Conservation (phyloP, 2,797 vertebrate genomes). For the Lacerta agilis region DNA sequence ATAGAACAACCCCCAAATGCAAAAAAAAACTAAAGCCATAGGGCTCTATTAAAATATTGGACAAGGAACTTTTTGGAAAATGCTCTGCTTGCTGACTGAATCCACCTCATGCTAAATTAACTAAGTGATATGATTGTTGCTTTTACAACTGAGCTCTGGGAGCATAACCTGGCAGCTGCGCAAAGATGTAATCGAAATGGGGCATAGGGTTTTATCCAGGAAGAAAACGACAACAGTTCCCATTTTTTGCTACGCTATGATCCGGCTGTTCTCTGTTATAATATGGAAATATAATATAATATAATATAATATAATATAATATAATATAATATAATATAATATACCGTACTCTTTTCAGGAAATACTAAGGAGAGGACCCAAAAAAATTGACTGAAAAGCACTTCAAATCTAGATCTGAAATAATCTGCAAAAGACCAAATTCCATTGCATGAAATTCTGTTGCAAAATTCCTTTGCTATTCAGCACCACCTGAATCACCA, state of each 20-base stretch:
- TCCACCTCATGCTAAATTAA: neutral
- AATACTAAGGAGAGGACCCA: neutral
- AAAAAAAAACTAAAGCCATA: constrained; percentile 48
- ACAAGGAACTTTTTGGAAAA: neutral
- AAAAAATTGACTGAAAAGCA: neutral
- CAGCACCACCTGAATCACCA: too few species aligned
- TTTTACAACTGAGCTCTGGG: neutral
- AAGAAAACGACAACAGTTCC: neutral
- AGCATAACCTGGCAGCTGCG: neutral
- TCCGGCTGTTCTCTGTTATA: neutral
- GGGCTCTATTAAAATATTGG: neutral
- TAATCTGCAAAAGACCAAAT: neutral
- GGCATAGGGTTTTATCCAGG: neutral
- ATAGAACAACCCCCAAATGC: constrained; percentile 72
- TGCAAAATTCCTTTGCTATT: too few species aligned
- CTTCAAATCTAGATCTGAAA: neutral
- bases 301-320: too few species aligned
- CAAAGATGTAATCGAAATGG: neutral
- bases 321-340: too few species aligned
- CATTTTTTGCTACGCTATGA: neutral
- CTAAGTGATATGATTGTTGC: too few species aligned
- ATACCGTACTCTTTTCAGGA: neutral
- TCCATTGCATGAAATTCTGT: too few species aligned
- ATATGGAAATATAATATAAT: neutral
- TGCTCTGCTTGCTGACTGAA: neutral